These are phyloP conservation scores for Heterotis niloticus DNA, from an alignment of 2,113 vertebrate genomes.

Conservation along the genomic window DNA sequence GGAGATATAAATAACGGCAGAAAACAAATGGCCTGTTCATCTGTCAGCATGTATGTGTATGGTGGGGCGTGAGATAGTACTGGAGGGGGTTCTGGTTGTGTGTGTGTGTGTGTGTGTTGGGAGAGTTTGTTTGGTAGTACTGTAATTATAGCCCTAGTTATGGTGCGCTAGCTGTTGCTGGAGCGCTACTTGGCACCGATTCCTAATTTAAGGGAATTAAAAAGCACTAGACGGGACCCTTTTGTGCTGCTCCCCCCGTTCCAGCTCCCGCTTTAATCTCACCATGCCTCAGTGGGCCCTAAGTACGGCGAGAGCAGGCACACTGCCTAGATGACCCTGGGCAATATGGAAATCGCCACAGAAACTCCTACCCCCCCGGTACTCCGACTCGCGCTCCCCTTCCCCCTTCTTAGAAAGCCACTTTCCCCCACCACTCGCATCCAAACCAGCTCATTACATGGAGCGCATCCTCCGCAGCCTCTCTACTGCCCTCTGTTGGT, in stretches of 20 bases:
- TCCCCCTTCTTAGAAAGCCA: background rate
- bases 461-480: background rate
- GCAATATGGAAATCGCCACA: conserved; percentile 54
- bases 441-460: background rate
- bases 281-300: conserved; percentile 47
- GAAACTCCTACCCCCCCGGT: conserved; percentile 25
- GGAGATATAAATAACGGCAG: background rate
- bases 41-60: conserved; percentile 12
- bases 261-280: conserved; percentile 50
- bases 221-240: conserved; percentile 54
- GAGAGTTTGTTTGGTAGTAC: conserved; percentile 40
- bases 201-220: conserved; percentile 57
- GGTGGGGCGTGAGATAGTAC: conserved; percentile 1
- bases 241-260: conserved; percentile 48
- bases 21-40: background rate
- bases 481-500: conserved; percentile 25
- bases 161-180: conserved; percentile 41
- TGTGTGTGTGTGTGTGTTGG: conserved; percentile 11
- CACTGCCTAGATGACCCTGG: conserved; percentile 52
- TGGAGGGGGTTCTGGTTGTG: background rate
- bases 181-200: conserved; percentile 48
- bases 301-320: conserved; percentile 51
- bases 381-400: conserved; percentile 15
- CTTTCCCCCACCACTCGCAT: conserved; percentile 15
- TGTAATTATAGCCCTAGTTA: conserved; percentile 55